Percentiles rank a stretch among this genome's conserved stretches.
Evolutionary conservation across 1,140 invertebrate species (phyloP).

Genomic region (Drosophila pallidifrons): DNA sequence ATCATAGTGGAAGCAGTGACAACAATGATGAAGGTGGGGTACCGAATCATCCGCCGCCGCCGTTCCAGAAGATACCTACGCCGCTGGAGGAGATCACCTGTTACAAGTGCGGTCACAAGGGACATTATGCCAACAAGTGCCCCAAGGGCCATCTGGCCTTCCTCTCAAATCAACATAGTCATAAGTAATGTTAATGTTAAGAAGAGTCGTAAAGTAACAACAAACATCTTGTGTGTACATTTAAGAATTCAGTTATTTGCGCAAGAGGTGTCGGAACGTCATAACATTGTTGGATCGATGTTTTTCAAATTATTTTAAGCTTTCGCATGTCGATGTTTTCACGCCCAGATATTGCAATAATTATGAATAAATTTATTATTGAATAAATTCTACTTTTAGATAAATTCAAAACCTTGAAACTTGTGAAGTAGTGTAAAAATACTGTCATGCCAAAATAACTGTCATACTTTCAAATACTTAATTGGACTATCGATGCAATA

Average conservation of each 20-base stretch:
- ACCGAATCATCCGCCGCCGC: constrained; percentile 55
- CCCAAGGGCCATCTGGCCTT: constrained; percentile 98
- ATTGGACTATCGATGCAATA: too few species aligned
- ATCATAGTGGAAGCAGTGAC: constrained; percentile 47
- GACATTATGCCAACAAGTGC: constrained; percentile 99
- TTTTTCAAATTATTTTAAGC: too few species aligned
- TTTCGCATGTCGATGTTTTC: too few species aligned
- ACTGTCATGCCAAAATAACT: constrained; percentile 28
- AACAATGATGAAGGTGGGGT: constrained; percentile 30
- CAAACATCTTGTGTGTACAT: constrained; percentile 25
- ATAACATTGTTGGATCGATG: too few species aligned
- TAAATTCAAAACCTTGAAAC: too few species aligned
- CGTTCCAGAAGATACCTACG: constrained; percentile 86
- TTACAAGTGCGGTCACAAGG: constrained; percentile 99
- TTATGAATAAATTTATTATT: too few species aligned
- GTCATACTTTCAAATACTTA: constrained; percentile 20
- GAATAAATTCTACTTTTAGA: too few species aligned
- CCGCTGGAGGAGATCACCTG: constrained; percentile 97
- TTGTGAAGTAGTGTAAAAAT: too few species aligned
- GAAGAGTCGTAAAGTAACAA: too few species aligned
- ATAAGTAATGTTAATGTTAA: constrained; percentile 67
- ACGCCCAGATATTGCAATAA: too few species aligned
- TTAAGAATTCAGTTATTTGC: constrained; percentile 48
- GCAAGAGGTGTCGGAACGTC: background rate
- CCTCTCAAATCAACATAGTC: constrained; percentile 89